phyloP scores from a whole-genome alignment of 2,113 vertebrate genomes.

The Calcarius ornatus region DNA sequence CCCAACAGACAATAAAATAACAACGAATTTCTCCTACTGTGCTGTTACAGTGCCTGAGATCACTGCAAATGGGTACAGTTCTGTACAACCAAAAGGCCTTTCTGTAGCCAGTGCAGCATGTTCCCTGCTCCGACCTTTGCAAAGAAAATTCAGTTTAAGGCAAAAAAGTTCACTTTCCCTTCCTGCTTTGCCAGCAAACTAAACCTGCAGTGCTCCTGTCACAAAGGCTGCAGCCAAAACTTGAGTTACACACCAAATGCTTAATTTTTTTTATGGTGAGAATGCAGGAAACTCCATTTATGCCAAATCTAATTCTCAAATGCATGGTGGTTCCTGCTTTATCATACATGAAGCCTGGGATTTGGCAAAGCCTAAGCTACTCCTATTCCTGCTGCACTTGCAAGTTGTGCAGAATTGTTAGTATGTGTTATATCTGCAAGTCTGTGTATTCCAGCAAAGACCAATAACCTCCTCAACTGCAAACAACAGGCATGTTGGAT shows the following conservation, averaged over 20 bases:
- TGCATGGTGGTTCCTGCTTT: not conserved
- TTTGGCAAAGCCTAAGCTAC: not conserved
- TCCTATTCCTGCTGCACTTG: not conserved
- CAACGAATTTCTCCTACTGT: not conserved
- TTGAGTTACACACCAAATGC: not conserved
- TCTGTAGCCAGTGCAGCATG: not conserved
- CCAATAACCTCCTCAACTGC: not conserved
- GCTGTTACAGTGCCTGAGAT: not conserved
- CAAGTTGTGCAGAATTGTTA: not conserved
- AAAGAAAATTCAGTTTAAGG: not conserved
- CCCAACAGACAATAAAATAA: not conserved
- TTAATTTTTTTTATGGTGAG: not conserved
- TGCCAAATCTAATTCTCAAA: not conserved
- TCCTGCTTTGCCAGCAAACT: not conserved
- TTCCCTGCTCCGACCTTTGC: not conserved
- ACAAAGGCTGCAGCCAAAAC: not conserved
- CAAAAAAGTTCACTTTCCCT: not conserved
- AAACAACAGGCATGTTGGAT: not conserved
- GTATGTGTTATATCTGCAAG: not conserved
- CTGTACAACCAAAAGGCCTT: not conserved
- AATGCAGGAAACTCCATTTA: not conserved
- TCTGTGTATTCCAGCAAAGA: not conserved
- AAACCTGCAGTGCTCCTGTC: not conserved
- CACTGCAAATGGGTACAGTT: not conserved
- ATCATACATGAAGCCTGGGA: not conserved